Base-by-base conservation (phyloP, 1,140 invertebrate genomes). In the Micrasema minimum region DNA sequence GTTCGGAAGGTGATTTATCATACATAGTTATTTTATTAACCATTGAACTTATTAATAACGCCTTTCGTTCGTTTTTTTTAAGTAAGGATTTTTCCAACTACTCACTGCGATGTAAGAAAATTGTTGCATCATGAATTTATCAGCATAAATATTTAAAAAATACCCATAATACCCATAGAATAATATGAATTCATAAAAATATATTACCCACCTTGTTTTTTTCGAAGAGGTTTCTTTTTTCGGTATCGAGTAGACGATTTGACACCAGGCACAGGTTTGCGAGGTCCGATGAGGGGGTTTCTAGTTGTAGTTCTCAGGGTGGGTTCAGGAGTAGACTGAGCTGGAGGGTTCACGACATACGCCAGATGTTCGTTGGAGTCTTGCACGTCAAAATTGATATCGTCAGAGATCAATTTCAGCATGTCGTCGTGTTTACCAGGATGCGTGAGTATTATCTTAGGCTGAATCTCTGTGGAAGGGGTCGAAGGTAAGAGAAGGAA, bases 331-430 rank as follows among this genome's bases (percentile, higher is more conserved):
- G 59, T 53, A 11, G 14, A 12, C 18, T 38, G 57, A 11, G 67
- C 55, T 11, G 72, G 69, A 20, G 53, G 68, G 12, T 55, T 65
- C 7, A 57, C 65, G 11, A 69, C 55, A 51, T 71, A 74, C 14
- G 69, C 65, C 45, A 68, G 53, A 16, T 74, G 72, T 12, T 74
- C 65, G 23, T 74, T 74, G 11, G 72, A 74, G 53, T 72, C 62
- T 35, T 72, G 51, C 37, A 69, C 73, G 23, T 75, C 74, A 38
- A 75, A 75, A 37, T 75, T 72, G n/a, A 72, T 18, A 70, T 75
- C 74, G 31, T 75, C 74, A 0, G 70, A 59, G 10, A 75, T 75
- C 22, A 75, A 37, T 43, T 75, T 75, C 22, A 75, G 53, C 74
- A 75, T 69, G 45, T 50, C 64, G 53, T 75, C 70, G 38, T 75